These are phyloP conservation scores for Ceyx melanurus DNA, from an alignment of 2,113 vertebrate genomes.

Conservation along the genomic window DNA sequence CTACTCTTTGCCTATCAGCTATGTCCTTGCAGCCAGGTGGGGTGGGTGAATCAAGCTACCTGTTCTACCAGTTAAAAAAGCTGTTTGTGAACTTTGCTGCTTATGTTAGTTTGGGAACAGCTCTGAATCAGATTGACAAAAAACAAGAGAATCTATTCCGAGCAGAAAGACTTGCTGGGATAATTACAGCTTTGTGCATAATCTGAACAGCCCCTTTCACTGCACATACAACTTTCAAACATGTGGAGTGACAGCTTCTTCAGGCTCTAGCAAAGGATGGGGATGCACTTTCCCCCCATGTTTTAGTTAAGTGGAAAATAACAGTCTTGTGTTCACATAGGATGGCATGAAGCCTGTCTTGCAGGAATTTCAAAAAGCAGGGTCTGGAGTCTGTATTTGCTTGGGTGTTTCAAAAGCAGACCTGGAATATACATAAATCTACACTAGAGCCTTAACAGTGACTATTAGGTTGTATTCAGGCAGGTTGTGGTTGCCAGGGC, in stretches of 20 bases:
- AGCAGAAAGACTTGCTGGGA: neutral
- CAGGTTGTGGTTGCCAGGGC: neutral
- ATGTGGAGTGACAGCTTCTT: neutral
- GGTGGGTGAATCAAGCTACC: neutral
- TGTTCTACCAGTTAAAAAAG: neutral
- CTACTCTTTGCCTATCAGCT: neutral
- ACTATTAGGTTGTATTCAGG: neutral
- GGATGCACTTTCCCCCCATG: neutral
- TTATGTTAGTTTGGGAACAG: neutral
- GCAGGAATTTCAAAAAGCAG: neutral
- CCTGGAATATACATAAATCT: neutral
- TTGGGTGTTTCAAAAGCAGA: neutral
- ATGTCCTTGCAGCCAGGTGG: neutral
- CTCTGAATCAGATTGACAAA: neutral
- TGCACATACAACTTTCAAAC: neutral
- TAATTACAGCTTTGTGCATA: neutral
- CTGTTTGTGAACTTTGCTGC: neutral
- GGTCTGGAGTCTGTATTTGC: neutral
- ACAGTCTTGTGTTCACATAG: neutral
- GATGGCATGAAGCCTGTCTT: neutral
- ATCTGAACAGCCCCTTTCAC: neutral
- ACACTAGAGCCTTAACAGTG: neutral
- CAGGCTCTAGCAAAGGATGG: neutral
- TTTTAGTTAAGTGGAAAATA: neutral
- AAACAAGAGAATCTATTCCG: neutral